phyloP scores from a whole-genome alignment of 2,888 invertebrate genomes.

The Pharmacophagus antenor region DNA sequence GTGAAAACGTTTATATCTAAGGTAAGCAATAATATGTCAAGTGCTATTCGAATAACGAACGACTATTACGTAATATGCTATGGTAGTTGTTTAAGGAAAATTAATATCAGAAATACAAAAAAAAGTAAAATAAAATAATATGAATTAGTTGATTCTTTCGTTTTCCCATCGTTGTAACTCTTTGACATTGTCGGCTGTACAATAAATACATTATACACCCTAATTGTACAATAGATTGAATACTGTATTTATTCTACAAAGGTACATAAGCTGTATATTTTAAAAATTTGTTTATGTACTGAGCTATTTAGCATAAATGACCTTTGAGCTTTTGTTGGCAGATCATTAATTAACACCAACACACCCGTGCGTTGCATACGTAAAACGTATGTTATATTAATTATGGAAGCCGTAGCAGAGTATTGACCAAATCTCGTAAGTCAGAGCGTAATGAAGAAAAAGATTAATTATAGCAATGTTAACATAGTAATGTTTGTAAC shows the following conservation, averaged over 20 bases:
- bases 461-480: neutral
- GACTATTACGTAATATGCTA: neutral
- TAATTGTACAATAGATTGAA: too few species aligned
- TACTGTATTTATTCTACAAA: too few species aligned
- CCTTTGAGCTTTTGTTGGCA: neutral
- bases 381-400: conserved; percentile 7
- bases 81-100: conserved; percentile 5
- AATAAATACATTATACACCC: neutral
- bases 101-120: conserved; percentile 9
- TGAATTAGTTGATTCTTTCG: too few species aligned
- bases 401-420: conserved; percentile 6
- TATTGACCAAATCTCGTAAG: neutral
- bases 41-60: neutral
- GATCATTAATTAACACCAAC: neutral
- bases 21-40: conserved; percentile 51
- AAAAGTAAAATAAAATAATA: too few species aligned
- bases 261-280: too few species aligned
- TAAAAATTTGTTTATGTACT: too few species aligned
- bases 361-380: neutral
- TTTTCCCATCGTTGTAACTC: too few species aligned
- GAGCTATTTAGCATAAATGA: too few species aligned
- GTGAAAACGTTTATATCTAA: conserved; percentile 59
- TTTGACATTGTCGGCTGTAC: too few species aligned
- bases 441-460: neutral
- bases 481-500: neutral